Base-by-base conservation (phyloP, 1,140 invertebrate species). In the Panagrolaimus sp. region DNA sequence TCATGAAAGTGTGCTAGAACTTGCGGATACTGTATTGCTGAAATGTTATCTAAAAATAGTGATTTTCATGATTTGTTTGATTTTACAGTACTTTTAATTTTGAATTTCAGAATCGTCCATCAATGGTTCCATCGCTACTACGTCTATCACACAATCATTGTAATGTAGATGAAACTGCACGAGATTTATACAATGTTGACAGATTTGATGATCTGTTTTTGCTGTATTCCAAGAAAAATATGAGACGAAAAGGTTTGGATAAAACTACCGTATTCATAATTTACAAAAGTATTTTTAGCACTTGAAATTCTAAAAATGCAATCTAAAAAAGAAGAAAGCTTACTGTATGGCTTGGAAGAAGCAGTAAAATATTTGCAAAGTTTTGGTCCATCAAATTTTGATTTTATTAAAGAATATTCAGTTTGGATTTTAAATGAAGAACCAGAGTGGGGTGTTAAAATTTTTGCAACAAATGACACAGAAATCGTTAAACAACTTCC, bases 171-270 rank as follows among this genome's bases (percentile, higher is more conserved):
- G 96, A 98, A 86, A 90, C 92, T 1, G 94, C 98, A 82, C 88
- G 89, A 74, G 91, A 91, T 8, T 85, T 98, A 5, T 88, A 90
- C 69, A 89, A 90, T 74, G 88, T 92, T 83, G 88, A 91, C 68
- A 96, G 96, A 84, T 90, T 90, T 75, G 90, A 89, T 70, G 95
- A 98, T 84, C 87, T 98, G 0, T 92, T 97, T 69, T 96, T 97
- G 78, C 85, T 98, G 9, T 98, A 98, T 84, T 89, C 95, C 83
- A 92, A 89, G 0, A 95, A 95, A 86, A 91, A 89, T 4, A 88
- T 92, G 72, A 93, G 98, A 83, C 89, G 89, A 67, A 91, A 92
- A 84, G 85, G 47, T 65, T 38, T 38, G 31, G 7, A 38, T 7
- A 38, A 38, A 38, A 38, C 2, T 38, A 38, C 2, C 31, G 2